phyloP scores from a whole-genome alignment of 2,888 invertebrate species.

The Sinentomon sp. region DNA sequence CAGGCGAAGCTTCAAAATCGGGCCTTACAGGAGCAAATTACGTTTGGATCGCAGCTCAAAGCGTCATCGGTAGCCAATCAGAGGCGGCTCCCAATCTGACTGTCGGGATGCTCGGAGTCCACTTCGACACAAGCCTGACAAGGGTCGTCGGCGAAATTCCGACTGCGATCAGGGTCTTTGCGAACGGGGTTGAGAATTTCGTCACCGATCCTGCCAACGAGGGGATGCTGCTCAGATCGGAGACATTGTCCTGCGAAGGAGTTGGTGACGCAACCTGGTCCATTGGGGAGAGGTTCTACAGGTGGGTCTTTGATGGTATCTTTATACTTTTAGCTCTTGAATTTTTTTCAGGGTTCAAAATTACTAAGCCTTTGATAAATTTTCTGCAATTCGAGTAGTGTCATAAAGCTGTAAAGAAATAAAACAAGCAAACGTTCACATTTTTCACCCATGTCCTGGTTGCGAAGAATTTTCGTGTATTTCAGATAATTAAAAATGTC shows the following conservation, averaged over 20 bases:
- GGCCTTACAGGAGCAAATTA: slow-evolving; percentile 77
- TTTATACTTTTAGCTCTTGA: slow-evolving; percentile 2
- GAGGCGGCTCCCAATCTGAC: slow-evolving; percentile 53
- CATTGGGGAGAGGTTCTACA: slow-evolving; percentile 43
- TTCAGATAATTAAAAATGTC: too few species aligned
- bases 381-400: too few species aligned
- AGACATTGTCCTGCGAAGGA: slow-evolving; percentile 47
- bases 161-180: slow-evolving; percentile 68
- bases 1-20: too few species aligned
- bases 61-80: slow-evolving; percentile 33
- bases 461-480: too few species aligned
- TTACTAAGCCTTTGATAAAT: too few species aligned
- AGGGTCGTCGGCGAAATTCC: slow-evolving; percentile 61
- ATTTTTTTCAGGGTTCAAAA: slow-evolving; percentile 1
- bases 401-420: too few species aligned
- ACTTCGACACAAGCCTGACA: slow-evolving; percentile 62
- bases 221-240: slow-evolving; percentile 29
- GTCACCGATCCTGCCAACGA: slow-evolving; percentile 42
- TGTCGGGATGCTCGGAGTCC: slow-evolving; percentile 72
- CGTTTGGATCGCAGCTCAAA: slow-evolving; percentile 89
- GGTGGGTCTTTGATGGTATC: slow-evolving; percentile 26
- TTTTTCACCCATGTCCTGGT: too few species aligned
- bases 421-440: too few species aligned
- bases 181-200: slow-evolving; percentile 66
- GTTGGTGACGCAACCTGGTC: slow-evolving; percentile 46